Base-by-base conservation (phyloP, 1,140 invertebrate genomes). In the Eufriesea mexicana region DNA sequence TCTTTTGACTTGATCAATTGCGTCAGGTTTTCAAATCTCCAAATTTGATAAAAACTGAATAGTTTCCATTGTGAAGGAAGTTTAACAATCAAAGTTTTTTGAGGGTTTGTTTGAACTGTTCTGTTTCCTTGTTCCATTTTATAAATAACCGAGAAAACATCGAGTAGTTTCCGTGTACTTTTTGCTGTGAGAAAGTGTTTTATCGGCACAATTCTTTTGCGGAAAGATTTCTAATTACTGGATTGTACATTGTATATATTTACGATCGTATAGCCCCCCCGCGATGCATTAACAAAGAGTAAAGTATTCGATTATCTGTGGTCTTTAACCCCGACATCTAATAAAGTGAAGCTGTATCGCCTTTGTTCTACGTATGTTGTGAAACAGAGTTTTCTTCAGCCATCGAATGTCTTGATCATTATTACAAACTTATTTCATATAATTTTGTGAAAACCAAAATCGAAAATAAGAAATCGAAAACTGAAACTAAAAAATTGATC, bases 311-410 rank as follows among this genome's bases (percentile, higher is more conserved):
- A 78, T 87, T 87, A 82, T 87, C 75, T 54, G 2, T 87, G 83
- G 20, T 64, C 83, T 88, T 87, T 88, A 85, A 87, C 79, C 86
- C 71, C 49, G 18, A 23, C 28, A 73, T 8, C 12, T 67, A 78
- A 81, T 78, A 55, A 45, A 67, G 12, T n/a, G 5, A 78, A 72
- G 67, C 18, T 78, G n/a, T 57, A 62, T 81, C 67, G 55, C n/a
- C 55, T 18, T 66, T 81, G 42, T 75, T 67, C 23, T 5, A 55
- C 10, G n/a, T 16, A n/a, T 12, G 25, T 9, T 71, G 16, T 4
- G 28, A 68, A 47, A 49, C 18, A 0, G 12, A 72, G 12, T 42
- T 16, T 42, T 61, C 23, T 42, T 79, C 42, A 47, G 54, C 35
- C 28, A 25, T 6, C 18, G 35, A 28, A 9, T 54, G 35, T 47